phyloP scores from a whole-genome alignment of 2,113 vertebrate species.

The Xiphophorus couchianus region DNA sequence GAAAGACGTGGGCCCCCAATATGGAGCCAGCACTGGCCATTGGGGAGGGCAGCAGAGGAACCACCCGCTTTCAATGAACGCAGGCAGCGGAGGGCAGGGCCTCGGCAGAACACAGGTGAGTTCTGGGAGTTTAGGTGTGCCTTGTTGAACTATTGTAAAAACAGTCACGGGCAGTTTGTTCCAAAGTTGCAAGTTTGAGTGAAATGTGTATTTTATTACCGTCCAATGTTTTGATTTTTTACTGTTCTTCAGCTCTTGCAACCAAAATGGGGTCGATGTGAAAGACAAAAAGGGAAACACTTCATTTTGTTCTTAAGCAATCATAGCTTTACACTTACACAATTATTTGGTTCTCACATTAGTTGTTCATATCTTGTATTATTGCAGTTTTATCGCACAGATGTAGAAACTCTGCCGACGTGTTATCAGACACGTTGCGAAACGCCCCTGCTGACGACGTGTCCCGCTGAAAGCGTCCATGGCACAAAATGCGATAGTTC shows the following conservation, averaged over 20 bases:
- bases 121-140: slow-evolving; percentile 36
- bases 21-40: slow-evolving; percentile 83
- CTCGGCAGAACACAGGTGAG: slow-evolving; percentile 90
- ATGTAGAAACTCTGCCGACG: slow-evolving; percentile 42
- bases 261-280: not conserved
- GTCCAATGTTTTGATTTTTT: not conserved
- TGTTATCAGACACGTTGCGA: slow-evolving; percentile 64
- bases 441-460: slow-evolving; percentile 49
- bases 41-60: slow-evolving; percentile 92
- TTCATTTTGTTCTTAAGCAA: too few relatives aligned
- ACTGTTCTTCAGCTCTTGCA: not conserved
- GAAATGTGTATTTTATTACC: not conserved
- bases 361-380: not conserved
- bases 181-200: not conserved
- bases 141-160: not conserved
- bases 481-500: slow-evolving; percentile 20
- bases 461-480: slow-evolving; percentile 24
- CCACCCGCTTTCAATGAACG: slow-evolving; percentile 86
- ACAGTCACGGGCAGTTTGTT: not conserved
- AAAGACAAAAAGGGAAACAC: not conserved
- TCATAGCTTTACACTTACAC: not conserved
- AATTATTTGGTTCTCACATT: not conserved
- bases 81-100: slow-evolving; percentile 86
- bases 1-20: slow-evolving; percentile 89
- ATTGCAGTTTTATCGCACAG: not conserved